Evolutionary conservation across 2,888 invertebrate species (phyloP).

Genomic region (Idaea aversata): DNA sequence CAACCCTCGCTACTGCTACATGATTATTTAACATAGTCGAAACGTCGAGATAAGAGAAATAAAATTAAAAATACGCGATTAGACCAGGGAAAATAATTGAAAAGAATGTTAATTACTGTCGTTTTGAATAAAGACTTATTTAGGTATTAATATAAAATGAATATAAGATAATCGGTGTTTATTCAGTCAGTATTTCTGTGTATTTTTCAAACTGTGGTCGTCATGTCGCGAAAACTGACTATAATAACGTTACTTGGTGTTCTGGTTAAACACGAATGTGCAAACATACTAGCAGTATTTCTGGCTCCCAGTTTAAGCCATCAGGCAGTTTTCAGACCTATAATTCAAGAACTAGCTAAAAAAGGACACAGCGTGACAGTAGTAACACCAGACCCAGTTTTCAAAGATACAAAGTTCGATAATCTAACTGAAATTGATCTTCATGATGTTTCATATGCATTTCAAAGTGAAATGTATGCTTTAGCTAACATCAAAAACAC

Average conservation of each 20-base stretch:
- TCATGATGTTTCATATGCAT: background rate
- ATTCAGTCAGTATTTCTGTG: no score
- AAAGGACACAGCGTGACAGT: constrained; percentile 17
- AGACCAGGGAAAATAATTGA: no score
- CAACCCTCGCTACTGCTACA: no score
- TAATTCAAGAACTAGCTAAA: constrained; percentile 8
- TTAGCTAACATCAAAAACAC: background rate
- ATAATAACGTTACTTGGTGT: background rate
- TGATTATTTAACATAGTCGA: no score
- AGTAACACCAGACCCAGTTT: constrained; percentile 13
- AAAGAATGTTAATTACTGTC: no score
- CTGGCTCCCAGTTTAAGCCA: constrained; percentile 16
- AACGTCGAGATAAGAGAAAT: no score
- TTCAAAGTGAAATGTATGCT: background rate
- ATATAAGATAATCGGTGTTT: no score
- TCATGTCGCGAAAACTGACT: no score
- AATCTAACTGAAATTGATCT: background rate
- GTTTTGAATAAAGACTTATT: no score
- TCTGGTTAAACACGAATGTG: background rate
- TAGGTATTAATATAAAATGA: no score
- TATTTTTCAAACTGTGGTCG: no score
- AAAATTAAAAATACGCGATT: no score
- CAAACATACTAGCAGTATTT: constrained; percentile 16
- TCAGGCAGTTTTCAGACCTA: constrained; percentile 11
- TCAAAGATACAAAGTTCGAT: background rate